Conservation (phyloP, 2,113 vertebrate species). For the Climacteris rufus region DNA sequence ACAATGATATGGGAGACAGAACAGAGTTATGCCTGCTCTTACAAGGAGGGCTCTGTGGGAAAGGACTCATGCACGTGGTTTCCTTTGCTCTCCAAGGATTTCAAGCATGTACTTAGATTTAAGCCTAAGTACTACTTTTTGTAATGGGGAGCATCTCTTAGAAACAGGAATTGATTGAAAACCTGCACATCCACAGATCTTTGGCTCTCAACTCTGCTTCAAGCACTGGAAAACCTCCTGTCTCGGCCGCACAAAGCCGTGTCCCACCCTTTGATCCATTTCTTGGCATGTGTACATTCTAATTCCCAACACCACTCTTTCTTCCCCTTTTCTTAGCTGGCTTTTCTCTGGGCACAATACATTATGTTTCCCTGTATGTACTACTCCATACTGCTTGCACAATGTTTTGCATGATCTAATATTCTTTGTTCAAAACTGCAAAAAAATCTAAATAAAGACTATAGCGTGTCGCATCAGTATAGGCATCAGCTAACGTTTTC, state of each 20-base stretch:
- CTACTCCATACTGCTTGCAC: conserved; percentile 73
- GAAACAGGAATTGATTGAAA: not conserved
- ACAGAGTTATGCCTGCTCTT: not conserved
- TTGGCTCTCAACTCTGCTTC: not conserved
- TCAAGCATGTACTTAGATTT: not conserved
- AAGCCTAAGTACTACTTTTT: not conserved
- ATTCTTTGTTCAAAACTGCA: conserved; percentile 83
- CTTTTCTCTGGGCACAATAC: conserved; percentile 53
- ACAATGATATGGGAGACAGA: not conserved
- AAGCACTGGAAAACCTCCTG: not conserved
- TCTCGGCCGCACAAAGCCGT: not conserved
- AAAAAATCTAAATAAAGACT: conserved; percentile 81
- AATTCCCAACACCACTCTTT: not conserved
- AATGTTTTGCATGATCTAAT: conserved; percentile 79
- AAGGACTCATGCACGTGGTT: not conserved
- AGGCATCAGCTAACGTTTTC: conserved; percentile 94
- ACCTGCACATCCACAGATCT: not conserved
- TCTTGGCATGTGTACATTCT: not conserved
- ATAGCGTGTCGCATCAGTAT: conserved; percentile 85
- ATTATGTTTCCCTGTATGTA: conserved; percentile 49
- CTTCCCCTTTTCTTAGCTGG: conserved; percentile 26
- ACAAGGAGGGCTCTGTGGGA: not conserved
- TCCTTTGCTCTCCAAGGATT: not conserved
- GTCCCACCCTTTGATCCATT: not conserved
- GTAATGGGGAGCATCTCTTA: not conserved